Base-by-base conservation (phyloP, 2,888 invertebrate genomes). In the Endomychus coccineus region DNA sequence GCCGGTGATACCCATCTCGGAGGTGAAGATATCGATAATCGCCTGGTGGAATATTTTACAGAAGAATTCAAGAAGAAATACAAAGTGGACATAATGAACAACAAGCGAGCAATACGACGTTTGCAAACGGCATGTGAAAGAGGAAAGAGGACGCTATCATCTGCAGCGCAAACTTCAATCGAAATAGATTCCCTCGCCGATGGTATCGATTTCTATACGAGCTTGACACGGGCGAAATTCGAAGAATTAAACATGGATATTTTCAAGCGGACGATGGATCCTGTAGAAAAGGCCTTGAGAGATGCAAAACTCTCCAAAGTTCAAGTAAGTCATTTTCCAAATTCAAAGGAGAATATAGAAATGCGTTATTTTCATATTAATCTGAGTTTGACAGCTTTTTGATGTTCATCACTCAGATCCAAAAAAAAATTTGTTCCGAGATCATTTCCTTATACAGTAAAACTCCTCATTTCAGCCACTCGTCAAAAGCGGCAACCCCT, bases 161-260 rank as follows among this genome's bases (percentile, higher is more conserved):
- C 65, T 2, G 60, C 68, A 11, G 64, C 71, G 51, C 71, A 74
- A 58, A 71, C 77, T 2, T 70, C 63, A 40, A 68, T 78, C 42
- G 77, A 78, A 58, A 74, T 78, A 62, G 68, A 78, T 57, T 74
- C 76, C 1, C 58, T 78, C 34, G 70, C 61, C 47, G 73, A 77
- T 35, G 77, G 76, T 15, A 62, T 73, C 36, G 78, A 79, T 55
- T 73, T 75, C 52, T 73, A 75, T 56, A 68, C 75, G 1, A 67
- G 58, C 36, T 69, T 80, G 37, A 74, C 75, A 2, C 62, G 78
- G 40, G 77, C 77, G 13, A 69, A 74, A 47, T 80, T 80, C 59
- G 80, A 80, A 56, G 78, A 79, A 50, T 55, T 80, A 37, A 73
- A 72, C 58, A 64, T 69, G 13, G 78, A 80, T 53, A 67, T 80